These are phyloP conservation scores for Siniperca knerii DNA, from an alignment of 2,113 vertebrate genomes.

Conservation along the genomic window DNA sequence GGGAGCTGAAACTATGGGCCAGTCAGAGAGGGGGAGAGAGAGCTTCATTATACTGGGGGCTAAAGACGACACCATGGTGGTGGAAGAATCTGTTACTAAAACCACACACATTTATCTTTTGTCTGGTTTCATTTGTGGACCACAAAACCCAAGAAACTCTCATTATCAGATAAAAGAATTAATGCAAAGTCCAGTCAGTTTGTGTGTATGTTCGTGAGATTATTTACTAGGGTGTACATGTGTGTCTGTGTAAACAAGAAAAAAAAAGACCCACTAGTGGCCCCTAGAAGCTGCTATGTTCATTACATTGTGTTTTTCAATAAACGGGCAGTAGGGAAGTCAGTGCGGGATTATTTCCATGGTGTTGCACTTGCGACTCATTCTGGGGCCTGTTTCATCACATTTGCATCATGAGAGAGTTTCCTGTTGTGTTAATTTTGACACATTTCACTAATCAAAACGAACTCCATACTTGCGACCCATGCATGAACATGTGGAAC, in stretches of 20 bases:
- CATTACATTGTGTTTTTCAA: not conserved
- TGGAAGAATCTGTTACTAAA: slow-evolving; percentile 44
- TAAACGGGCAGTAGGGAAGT: not conserved
- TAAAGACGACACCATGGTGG: slow-evolving; percentile 6
- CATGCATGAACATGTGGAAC: not conserved
- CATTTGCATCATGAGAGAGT: not conserved
- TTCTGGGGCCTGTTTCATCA: not conserved
- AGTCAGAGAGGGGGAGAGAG: slow-evolving; percentile 28
- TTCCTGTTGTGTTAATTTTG: not conserved
- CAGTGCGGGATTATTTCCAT: not conserved
- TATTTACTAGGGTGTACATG: not conserved
- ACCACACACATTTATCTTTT: slow-evolving; percentile 35
- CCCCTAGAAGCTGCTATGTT: not conserved
- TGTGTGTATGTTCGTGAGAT: slow-evolving; percentile 10
- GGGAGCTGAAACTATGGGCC: slow-evolving; percentile 63
- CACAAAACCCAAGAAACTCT: not conserved
- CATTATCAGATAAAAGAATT: slow-evolving; percentile 45
- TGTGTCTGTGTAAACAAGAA: not conserved
- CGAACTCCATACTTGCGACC: not conserved
- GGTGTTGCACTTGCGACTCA: not conserved
- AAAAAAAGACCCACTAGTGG: not conserved
- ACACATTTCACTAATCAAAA: not conserved
- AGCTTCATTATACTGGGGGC: slow-evolving; percentile 49
- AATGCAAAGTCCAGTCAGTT: slow-evolving; percentile 16
- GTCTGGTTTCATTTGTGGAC: not conserved